Conservation (phyloP, 2,888 invertebrate genomes). For the Rapana venosa region DNA sequence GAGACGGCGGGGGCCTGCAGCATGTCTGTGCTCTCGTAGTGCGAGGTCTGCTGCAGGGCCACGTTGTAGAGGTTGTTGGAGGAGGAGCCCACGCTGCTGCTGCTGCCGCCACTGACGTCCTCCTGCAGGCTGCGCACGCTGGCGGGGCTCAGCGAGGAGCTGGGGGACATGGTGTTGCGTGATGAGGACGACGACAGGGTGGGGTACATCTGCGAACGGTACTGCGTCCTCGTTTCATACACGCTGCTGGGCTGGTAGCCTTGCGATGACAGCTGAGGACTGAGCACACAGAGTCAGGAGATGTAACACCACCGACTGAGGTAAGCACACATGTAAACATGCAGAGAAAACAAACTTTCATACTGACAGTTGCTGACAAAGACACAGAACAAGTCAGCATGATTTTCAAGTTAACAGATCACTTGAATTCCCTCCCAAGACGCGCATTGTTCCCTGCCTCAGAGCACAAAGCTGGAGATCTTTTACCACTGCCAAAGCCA, state of each 20-base stretch:
- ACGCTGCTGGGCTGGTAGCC: slow-evolving; percentile 71
- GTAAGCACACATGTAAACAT: too few relatives aligned
- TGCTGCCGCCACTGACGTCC: slow-evolving; percentile 60
- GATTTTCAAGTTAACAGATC: too few relatives aligned
- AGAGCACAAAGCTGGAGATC: too few relatives aligned
- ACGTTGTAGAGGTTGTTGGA: slow-evolving; percentile 78
- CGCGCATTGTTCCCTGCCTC: too few relatives aligned
- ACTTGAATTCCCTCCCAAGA: too few relatives aligned
- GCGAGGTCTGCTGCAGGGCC: slow-evolving; percentile 76
- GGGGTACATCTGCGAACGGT: slow-evolving; percentile 78
- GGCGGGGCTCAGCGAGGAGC: slow-evolving; percentile 48
- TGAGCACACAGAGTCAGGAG: slow-evolving; percentile 46
- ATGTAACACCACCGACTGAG: too few relatives aligned
- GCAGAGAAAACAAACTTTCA: too few relatives aligned
- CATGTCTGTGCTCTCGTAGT: slow-evolving; percentile 74
- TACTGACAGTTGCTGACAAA: too few relatives aligned
- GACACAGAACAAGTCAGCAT: too few relatives aligned
- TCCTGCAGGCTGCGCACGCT: slow-evolving; percentile 72
- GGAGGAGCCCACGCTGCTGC: slow-evolving; percentile 64
- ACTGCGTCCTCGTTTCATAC: slow-evolving; percentile 74
- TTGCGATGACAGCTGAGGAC: slow-evolving; percentile 59
- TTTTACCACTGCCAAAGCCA: too few relatives aligned
- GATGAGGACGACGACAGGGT: slow-evolving; percentile 57
- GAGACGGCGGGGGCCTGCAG: slow-evolving; percentile 62
- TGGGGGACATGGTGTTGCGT: slow-evolving; percentile 34